Percentiles rank a stretch among this genome's conserved stretches.
Evolutionary conservation across 2,888 invertebrate species (phyloP).

Genomic region (Tetranychus truncatus): DNA sequence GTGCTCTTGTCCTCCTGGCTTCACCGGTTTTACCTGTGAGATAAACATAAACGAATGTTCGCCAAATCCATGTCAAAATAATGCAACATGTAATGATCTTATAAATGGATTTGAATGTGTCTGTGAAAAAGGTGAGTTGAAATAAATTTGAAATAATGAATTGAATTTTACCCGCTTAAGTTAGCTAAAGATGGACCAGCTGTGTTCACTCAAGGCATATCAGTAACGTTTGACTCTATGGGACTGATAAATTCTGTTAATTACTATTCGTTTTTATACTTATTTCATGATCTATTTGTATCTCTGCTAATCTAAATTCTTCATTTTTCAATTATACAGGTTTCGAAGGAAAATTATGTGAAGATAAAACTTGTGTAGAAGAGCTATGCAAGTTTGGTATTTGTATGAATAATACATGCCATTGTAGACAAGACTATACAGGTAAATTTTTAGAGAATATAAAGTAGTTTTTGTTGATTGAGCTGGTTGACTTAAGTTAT

Average conservation of each 20-base stretch:
- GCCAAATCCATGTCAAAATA: slow-evolving; percentile 1
- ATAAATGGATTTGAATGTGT: not conserved
- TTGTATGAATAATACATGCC: slow-evolving; percentile 37
- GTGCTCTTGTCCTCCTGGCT: not conserved
- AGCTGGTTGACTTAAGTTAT: not conserved
- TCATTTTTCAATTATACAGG: too few species aligned
- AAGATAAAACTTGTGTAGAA: not conserved
- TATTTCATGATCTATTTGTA: too few species aligned
- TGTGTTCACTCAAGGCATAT: too few species aligned
- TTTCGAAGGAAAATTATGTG: not conserved
- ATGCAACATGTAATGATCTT: slow-evolving; percentile 3
- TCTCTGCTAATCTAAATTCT: too few species aligned
- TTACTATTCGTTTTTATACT: too few species aligned
- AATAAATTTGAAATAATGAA: too few species aligned
- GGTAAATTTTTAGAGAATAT: not conserved
- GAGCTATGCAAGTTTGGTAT: not conserved
- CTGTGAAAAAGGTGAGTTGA: not conserved
- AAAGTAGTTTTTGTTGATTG: not conserved
- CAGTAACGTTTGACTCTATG: too few species aligned
- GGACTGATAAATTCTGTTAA: too few species aligned
- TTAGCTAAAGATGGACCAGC: too few species aligned
- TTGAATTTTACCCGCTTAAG: too few species aligned
- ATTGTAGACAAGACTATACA: slow-evolving; percentile 33
- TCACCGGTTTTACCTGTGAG: not conserved
- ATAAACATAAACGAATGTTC: not conserved